Evolutionary conservation across 1,140 invertebrate species (phyloP), one percentile per base, ranked within the genome.

Genomic region (Cyclina sinensis): DNA sequence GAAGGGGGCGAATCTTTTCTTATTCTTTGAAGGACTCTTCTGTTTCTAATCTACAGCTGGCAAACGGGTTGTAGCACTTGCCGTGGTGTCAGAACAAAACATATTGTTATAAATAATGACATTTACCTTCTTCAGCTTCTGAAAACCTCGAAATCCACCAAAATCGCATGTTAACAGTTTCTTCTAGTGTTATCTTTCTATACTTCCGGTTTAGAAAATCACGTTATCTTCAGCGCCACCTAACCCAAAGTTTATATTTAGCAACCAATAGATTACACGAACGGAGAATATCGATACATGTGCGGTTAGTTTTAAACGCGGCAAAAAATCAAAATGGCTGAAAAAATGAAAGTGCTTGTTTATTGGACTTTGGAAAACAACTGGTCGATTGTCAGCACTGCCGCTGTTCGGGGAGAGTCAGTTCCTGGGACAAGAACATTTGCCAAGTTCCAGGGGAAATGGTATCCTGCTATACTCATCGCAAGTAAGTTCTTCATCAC

Each of bases 161-260:
- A 70, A 70, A 70, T 70, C 65, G 65, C 65, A 70, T 70, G 65
- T 70, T 70, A 16, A 70, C 65, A 70, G 65, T 70, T 70, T 70
- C 65, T 70, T 70, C 65, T 16, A 70, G 65, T 30, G n/a, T 70
- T 70, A 70, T 70, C 30, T 70, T 70, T 32, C 30, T 70, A 70
- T 70, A 30, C 65, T 32, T 32, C n/a, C n/a, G n/a, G n/a, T 70
- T 70, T 70, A 70, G 30, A 70, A 70, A 70, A 70, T 70, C 65
- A 70, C 65, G n/a, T 70, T 70, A 30, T 27, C 65, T 70, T 70
- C n/a, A 32, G 65, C n/a, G 65, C 65, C 65, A 70, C 65, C 65
- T 30, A 70, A 70, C 65, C 65, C 65, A 24, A 70, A 70, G 65
- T 70, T 70, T 70, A 70, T 70, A 70, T 70, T 70, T 70, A 70